phyloP scores from a whole-genome alignment of 2,113 vertebrate species.

The Pteruthius melanotis region DNA sequence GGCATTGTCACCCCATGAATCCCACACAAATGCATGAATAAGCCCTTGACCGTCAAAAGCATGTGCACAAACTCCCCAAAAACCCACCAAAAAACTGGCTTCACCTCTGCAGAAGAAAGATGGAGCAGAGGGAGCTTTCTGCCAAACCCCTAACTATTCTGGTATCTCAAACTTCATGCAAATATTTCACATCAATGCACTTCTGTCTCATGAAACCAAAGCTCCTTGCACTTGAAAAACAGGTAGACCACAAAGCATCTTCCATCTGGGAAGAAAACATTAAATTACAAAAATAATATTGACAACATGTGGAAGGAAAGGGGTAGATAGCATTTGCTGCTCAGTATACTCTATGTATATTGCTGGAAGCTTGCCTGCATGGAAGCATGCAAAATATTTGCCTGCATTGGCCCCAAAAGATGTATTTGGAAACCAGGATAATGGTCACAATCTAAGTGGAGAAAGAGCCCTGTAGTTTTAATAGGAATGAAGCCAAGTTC shows the following conservation, averaged over 20 bases:
- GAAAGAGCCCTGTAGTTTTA: not conserved
- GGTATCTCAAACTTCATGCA: not conserved
- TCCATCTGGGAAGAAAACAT: not conserved
- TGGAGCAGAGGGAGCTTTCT: not conserved
- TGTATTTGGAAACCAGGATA: not conserved
- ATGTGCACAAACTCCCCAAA: not conserved
- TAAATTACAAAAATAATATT: not conserved
- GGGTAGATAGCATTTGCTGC: not conserved
- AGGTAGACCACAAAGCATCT: not conserved
- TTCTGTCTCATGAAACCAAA: not conserved
- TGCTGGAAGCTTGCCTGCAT: not conserved
- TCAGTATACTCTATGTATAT: too few species aligned
- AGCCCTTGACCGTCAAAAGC: not conserved
- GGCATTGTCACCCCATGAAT: not conserved
- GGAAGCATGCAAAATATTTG: not conserved
- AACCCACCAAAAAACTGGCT: accelerated
- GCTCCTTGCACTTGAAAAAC: not conserved
- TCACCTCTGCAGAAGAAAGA: not conserved
- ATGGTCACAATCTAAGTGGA: not conserved
- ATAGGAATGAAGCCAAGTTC: not conserved
- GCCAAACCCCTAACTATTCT: not conserved
- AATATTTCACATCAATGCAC: not conserved
- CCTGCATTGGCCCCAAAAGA: not conserved
- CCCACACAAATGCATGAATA: not conserved
- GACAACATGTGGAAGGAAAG: not conserved